Conservation (phyloP, 2,888 invertebrate genomes). For the Noctua pronuba region DNA sequence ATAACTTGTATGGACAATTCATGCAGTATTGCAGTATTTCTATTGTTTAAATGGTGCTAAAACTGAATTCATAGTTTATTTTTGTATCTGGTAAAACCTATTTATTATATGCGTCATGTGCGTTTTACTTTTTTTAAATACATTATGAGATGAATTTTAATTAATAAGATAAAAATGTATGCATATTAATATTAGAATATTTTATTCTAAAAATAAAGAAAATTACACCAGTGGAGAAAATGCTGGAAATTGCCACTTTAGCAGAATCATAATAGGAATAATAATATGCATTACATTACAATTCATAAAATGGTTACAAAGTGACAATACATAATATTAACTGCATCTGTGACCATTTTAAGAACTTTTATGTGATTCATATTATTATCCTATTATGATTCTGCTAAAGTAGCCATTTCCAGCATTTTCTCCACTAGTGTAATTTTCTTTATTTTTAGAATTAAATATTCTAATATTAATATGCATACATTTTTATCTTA, state of each 20-base stretch:
- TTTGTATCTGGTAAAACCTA: not conserved
- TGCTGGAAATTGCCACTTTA: too few species aligned
- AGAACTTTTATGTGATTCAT: too few species aligned
- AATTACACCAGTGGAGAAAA: too few species aligned
- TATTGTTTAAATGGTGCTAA: not conserved
- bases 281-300: too few species aligned
- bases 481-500: not conserved
- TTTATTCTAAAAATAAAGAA: not conserved
- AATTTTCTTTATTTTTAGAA: too few species aligned
- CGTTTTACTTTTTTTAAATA: not conserved
- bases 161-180: not conserved
- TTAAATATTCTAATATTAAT: not conserved
- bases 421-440: too few species aligned
- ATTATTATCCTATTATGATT: too few species aligned
- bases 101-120: not conserved
- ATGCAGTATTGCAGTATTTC: not conserved
- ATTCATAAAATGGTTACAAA: too few species aligned
- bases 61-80: conserved; percentile 2
- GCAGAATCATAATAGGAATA: too few species aligned
- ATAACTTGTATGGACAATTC: not conserved
- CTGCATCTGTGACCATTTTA: too few species aligned
- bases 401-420: too few species aligned
- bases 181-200: not conserved
- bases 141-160: not conserved
- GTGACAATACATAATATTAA: too few species aligned